Conservation (phyloP, 1,140 invertebrate species). For the Hermetia illucens region DNA sequence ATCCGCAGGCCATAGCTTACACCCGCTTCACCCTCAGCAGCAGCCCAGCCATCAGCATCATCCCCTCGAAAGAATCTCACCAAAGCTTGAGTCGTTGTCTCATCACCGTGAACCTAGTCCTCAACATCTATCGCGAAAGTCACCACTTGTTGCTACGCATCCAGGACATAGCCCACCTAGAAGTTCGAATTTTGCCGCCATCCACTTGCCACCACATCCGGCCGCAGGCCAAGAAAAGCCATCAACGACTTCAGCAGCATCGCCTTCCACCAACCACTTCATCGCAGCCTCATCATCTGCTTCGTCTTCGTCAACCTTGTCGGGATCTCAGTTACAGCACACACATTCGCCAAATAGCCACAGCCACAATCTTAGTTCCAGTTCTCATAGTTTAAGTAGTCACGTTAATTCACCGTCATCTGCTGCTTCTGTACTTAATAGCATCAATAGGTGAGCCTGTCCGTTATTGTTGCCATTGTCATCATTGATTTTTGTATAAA, state of each 20-base stretch:
- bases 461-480: not conserved
- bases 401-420: conserved; percentile 19
- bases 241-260: not conserved
- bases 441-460: conserved; percentile 31
- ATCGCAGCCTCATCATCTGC: not conserved
- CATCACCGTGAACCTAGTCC: too few relatives aligned
- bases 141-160: not conserved
- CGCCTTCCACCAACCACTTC: not conserved
- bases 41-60: conserved; percentile 12
- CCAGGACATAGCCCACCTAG: not conserved
- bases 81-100: too few relatives aligned
- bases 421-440: conserved; percentile 31
- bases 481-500: not conserved
- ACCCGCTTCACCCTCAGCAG: conserved; percentile 24
- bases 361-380: conserved; percentile 14
- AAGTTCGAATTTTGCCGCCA: not conserved
- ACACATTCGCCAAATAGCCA: conserved; percentile 14
- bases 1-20: too few relatives aligned
- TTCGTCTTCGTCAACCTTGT: conserved; percentile 14
- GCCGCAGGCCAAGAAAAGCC: not conserved
- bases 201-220: not conserved
- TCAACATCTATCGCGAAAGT: too few relatives aligned
- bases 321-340: conserved; percentile 17
- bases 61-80: too few relatives aligned
- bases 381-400: conserved; percentile 13